Percentiles rank a stretch among this genome's conserved stretches.
Conservation (phyloP, 2,888 invertebrate genomes). For the Nebria brevicollis region DNA sequence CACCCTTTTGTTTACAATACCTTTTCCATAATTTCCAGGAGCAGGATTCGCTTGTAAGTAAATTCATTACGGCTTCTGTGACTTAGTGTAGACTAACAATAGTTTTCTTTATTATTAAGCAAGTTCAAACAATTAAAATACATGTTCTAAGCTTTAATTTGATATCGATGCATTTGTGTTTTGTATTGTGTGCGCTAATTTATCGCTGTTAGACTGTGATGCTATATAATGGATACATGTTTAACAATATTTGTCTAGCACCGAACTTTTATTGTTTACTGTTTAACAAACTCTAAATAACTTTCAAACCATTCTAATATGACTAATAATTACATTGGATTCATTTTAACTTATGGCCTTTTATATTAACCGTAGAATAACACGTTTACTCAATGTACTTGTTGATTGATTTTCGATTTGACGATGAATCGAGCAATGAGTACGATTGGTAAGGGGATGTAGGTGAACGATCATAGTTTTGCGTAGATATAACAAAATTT, state of each 20-base stretch:
- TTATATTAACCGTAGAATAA: slow-evolving; percentile 52
- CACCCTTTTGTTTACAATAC: slow-evolving; percentile 40
- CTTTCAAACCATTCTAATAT: neutral
- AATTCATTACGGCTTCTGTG: slow-evolving; percentile 48
- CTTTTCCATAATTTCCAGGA: slow-evolving; percentile 65
- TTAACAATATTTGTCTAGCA: slow-evolving; percentile 33
- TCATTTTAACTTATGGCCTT: slow-evolving; percentile 52
- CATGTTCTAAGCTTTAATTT: too few species aligned
- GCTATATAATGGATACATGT: slow-evolving; percentile 5
- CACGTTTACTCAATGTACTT: slow-evolving; percentile 28
- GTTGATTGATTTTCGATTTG: slow-evolving; percentile 4
- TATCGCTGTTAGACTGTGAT: too few species aligned
- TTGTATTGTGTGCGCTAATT: too few species aligned
- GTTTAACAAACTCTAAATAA: slow-evolving; percentile 3
- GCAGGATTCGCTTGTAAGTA: slow-evolving; percentile 75
- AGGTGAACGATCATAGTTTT: neutral
- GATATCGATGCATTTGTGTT: too few species aligned
- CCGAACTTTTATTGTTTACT: neutral
- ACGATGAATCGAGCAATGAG: too few species aligned
- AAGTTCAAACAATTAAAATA: too few species aligned
- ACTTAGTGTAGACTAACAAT: neutral
- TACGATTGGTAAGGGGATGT: too few species aligned
- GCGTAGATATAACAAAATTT: neutral
- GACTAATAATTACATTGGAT: slow-evolving; percentile 33
- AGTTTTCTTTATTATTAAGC: too few species aligned